A percentile compares a stretch with the other conserved stretches of the same genome.
phyloP scores from a whole-genome alignment of 2,113 vertebrate genomes.

The Callipepla californica region DNA sequence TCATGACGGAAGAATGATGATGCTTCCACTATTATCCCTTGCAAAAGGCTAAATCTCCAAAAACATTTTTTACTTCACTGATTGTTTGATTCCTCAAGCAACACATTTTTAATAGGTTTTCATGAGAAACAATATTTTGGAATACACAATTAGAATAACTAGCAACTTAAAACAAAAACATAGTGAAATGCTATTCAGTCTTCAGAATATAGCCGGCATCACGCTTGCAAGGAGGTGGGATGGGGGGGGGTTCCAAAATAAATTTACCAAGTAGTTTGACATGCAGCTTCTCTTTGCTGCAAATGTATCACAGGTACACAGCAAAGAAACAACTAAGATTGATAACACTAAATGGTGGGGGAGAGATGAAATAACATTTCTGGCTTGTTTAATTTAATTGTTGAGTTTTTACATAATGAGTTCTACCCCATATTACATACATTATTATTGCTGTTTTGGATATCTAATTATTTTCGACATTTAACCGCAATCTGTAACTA shows the following conservation, averaged over 20 bases:
- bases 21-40: rapidly evolving
- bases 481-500: not conserved
- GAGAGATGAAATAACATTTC: not conserved
- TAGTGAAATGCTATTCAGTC: not conserved
- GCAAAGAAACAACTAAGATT: not conserved
- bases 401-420: not conserved
- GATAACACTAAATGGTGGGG: not conserved
- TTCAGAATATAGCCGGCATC: not conserved
- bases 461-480: not conserved
- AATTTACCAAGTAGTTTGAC: not conserved
- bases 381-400: not conserved
- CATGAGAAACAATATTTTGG: not conserved
- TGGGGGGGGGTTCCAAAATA: rapidly evolving
- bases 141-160: not conserved
- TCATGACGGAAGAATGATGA: not conserved
- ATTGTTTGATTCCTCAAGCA: not conserved
- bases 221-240: not conserved
- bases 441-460: not conserved
- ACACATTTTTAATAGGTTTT: not conserved
- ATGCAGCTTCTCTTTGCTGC: not conserved
- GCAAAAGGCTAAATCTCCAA: not conserved
- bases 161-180: not conserved
- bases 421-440: not conserved
- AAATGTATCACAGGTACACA: not conserved
- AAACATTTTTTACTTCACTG: not conserved